A percentile compares a stretch with the other conserved stretches of the same genome.
Conservation (phyloP, 2,113 vertebrate genomes). For the Vulpes lagopus region DNA sequence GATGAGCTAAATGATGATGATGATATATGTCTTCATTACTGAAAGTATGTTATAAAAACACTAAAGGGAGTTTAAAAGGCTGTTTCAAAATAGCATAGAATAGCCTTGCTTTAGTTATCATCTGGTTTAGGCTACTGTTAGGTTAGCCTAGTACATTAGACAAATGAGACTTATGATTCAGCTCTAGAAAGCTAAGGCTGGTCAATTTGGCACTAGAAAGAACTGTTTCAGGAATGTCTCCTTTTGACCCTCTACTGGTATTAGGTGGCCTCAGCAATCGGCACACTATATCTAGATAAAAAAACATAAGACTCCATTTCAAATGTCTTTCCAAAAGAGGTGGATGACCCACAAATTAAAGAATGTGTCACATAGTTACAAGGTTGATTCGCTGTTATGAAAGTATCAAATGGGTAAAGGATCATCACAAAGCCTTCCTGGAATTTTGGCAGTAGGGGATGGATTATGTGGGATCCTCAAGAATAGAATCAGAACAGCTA, state of each 20-base stretch:
- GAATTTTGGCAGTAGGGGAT: conserved; percentile 80
- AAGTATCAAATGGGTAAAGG: conserved; percentile 55
- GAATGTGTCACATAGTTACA: conserved; percentile 78
- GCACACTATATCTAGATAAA: conserved; percentile 62
- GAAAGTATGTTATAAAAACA: neutral
- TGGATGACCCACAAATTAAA: conserved; percentile 74
- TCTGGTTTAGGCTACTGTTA: neutral
- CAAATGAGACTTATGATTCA: neutral
- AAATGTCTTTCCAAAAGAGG: conserved; percentile 82
- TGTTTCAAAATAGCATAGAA: neutral
- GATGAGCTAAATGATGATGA: neutral
- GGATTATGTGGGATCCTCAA: conserved; percentile 1
- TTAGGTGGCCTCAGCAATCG: neutral
- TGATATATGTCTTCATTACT: neutral
- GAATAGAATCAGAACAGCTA: neutral
- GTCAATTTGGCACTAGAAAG: conserved; percentile 73
- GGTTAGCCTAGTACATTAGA: neutral
- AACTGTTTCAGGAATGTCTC: conserved; percentile 77
- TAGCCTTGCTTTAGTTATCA: neutral
- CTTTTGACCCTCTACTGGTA: conserved; percentile 69
- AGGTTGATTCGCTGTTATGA: conserved; percentile 54
- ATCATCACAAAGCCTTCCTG: conserved; percentile 67
- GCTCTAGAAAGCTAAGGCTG: conserved; percentile 60
- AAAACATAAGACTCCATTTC: conserved; percentile 73
- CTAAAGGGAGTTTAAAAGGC: neutral